A percentile compares a stretch with the other conserved stretches of the same genome.
Conservation (phyloP, 2,888 invertebrate genomes). For the Camptogramma bilineatum region DNA sequence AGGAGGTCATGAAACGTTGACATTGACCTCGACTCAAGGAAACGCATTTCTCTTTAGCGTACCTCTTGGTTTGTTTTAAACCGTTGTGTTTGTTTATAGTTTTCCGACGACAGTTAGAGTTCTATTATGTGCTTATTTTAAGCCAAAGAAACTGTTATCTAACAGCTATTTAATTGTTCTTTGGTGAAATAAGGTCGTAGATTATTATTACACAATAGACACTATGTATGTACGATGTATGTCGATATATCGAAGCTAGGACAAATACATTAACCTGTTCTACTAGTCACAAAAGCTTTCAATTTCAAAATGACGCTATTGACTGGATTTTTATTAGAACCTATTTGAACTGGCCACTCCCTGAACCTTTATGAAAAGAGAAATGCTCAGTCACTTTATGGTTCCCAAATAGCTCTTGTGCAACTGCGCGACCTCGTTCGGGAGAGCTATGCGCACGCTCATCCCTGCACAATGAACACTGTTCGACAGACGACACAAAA, state of each 20-base stretch:
- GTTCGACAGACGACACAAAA: slow-evolving; percentile 11
- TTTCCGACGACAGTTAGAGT: too few species aligned
- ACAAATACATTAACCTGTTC: too few species aligned
- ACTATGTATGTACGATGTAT: too few species aligned
- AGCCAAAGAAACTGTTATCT: slow-evolving; percentile 18
- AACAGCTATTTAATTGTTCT: background rate
- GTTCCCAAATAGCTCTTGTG: slow-evolving; percentile 31
- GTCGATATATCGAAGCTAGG: too few species aligned
- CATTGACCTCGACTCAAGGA: slow-evolving; percentile 28
- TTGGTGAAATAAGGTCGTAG: slow-evolving; percentile 16
- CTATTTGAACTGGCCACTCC: background rate
- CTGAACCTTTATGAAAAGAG: background rate
- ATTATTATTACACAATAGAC: background rate
- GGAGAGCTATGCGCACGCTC: slow-evolving; percentile 20
- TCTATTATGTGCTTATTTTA: slow-evolving; percentile 1
- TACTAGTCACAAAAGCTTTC: too few species aligned
- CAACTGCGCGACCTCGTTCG: slow-evolving; percentile 34
- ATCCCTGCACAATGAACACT: slow-evolving; percentile 22
- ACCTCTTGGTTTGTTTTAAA: slow-evolving; percentile 12
- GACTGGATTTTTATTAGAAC: background rate
- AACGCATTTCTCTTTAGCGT: slow-evolving; percentile 32
- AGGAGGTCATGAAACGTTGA: slow-evolving; percentile 24
- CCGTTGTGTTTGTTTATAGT: background rate
- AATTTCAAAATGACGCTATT: background rate
- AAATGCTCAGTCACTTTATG: background rate